Percentiles rank a stretch among this genome's conserved stretches.
phyloP scores from a whole-genome alignment of 2,888 invertebrate genomes.

The Parelbella ahira region DNA sequence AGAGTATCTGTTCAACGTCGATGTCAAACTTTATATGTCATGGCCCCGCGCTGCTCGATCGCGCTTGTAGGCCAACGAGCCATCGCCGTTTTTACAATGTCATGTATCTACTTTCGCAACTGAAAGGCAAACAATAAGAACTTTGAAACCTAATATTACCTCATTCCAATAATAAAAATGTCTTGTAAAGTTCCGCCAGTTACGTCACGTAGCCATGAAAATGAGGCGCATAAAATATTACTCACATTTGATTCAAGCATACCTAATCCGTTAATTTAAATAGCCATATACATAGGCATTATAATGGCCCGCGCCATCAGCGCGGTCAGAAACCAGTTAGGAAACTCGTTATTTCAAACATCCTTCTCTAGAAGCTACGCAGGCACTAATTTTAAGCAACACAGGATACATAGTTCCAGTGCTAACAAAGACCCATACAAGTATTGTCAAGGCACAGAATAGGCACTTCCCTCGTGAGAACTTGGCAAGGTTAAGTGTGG shows the following conservation, averaged over 20 bases:
- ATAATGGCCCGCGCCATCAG: constrained; percentile 15
- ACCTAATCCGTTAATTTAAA: constrained; percentile 23
- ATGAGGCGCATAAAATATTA: constrained; percentile 17
- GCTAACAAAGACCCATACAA: constrained; percentile 72
- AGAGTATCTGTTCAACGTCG: constrained; percentile 37
- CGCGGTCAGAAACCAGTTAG: constrained; percentile 30
- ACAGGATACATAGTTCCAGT: constrained; percentile 63
- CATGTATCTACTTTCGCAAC: constrained; percentile 73
- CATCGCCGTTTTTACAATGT: constrained; percentile 74
- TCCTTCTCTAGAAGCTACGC: constrained; percentile 30
- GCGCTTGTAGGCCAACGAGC: constrained; percentile 73
- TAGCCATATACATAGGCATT: constrained; percentile 13
- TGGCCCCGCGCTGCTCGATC: constrained; percentile 68
- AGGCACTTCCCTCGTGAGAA: constrained; percentile 80
- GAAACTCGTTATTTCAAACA: constrained; percentile 45
- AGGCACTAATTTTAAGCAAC: constrained; percentile 52
- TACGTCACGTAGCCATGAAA: constrained; percentile 13
- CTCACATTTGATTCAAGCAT: constrained; percentile 6
- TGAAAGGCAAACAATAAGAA: constrained; percentile 22
- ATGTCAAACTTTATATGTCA: constrained; percentile 75
- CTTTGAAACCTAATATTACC: constrained; percentile 6
- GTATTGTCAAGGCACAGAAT: constrained; percentile 80
- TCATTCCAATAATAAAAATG: background rate
- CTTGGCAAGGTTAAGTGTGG: constrained; percentile 78
- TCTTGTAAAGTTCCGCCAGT: constrained; percentile 15